Evolutionary conservation across 2,888 invertebrate species (phyloP).

Genomic region (Xestoiulus laeticollis): DNA sequence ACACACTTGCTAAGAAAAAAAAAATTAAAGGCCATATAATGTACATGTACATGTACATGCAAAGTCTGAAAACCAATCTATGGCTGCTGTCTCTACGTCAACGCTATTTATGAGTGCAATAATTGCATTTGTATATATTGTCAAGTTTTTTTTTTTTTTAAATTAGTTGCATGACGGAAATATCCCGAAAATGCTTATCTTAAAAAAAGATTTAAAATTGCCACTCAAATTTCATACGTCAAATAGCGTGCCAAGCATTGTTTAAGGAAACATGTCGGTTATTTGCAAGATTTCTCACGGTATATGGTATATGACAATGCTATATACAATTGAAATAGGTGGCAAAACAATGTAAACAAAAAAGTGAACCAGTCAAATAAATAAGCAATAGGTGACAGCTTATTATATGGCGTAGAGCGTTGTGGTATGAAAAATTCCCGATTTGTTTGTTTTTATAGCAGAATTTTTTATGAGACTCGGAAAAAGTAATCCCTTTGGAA

Average conservation of each 20-base stretch:
- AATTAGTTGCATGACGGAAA: not conserved
- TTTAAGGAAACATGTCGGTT: not conserved
- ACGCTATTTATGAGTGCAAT: not conserved
- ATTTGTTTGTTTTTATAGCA: constrained; percentile 18
- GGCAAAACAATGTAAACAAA: not conserved
- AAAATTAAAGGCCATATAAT: too few species aligned
- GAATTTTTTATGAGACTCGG: not conserved
- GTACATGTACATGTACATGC: too few species aligned
- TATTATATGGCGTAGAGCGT: not conserved
- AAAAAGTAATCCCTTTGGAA: not conserved
- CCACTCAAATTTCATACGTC: not conserved
- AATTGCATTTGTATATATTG: not conserved
- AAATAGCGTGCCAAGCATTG: not conserved
- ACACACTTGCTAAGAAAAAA: not conserved
- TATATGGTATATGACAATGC: not conserved
- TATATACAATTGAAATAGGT: not conserved
- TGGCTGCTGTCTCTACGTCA: not conserved
- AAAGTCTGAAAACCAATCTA: not conserved
- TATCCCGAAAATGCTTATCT: not conserved
- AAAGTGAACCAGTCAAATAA: constrained; percentile 22
- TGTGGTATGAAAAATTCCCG: not conserved
- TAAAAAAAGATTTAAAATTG: not conserved
- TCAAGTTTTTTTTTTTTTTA: not conserved
- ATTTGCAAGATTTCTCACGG: constrained; percentile 30
- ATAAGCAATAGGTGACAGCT: not conserved